Evolutionary conservation across 2,113 vertebrate species (phyloP).

Genomic region (Desmodus rotundus): DNA sequence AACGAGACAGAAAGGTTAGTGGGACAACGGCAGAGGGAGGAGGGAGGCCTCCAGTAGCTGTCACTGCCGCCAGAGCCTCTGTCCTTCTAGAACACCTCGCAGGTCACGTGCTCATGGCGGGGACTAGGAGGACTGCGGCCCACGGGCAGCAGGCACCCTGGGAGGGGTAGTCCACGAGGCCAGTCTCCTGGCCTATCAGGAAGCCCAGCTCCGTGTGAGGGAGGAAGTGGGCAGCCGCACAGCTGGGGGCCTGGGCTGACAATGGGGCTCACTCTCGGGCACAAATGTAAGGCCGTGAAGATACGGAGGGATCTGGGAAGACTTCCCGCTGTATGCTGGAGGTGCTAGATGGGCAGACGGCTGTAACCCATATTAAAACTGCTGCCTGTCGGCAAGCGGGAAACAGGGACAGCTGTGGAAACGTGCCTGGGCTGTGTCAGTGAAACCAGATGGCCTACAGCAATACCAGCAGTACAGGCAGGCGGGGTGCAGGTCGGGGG

Average conservation of each 20-base stretch:
- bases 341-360: slow-evolving; percentile 71
- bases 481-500: background rate
- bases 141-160: background rate
- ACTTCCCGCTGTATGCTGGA: slow-evolving; percentile 68
- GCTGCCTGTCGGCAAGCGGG: slow-evolving; percentile 71
- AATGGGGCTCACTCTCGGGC: no score
- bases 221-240: background rate
- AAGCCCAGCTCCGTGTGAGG: background rate
- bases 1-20: background rate
- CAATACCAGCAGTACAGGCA: slow-evolving; percentile 36
- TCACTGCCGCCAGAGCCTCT: background rate
- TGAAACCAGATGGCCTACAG: slow-evolving; percentile 74
- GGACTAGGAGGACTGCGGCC: background rate
- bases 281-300: slow-evolving; percentile 70
- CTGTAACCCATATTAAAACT: slow-evolving; percentile 79
- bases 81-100: background rate
- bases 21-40: background rate
- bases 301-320: slow-evolving; percentile 62
- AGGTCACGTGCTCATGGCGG: background rate
- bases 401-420: slow-evolving; percentile 64
- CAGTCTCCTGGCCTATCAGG: background rate
- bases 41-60: background rate
- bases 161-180: background rate
- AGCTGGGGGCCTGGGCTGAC: background rate
- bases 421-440: slow-evolving; percentile 62